Percentiles rank a stretch among this genome's conserved stretches.
These are phyloP conservation scores for Drosophila subsilvestris DNA, from an alignment of 2,888 invertebrate genomes.

Conservation along the genomic window DNA sequence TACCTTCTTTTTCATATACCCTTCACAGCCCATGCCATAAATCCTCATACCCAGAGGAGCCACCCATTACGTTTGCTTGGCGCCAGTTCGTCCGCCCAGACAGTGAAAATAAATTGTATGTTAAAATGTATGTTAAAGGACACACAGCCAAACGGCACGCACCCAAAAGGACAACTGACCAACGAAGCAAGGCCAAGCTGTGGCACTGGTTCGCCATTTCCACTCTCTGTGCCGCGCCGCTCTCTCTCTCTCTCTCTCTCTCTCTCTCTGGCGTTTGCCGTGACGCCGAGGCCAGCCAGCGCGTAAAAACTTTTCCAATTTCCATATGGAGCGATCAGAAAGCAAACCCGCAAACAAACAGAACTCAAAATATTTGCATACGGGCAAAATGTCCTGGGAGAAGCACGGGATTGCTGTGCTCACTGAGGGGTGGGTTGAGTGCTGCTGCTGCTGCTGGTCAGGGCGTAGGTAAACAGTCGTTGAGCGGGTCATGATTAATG, in stretches of 20 bases:
- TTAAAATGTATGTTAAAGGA: slow-evolving; percentile 41
- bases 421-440: neutral
- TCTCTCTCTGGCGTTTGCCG: slow-evolving; percentile 36
- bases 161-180: slow-evolving; percentile 40
- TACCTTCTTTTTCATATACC: neutral
- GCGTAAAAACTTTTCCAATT: slow-evolving; percentile 70
- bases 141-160: slow-evolving; percentile 41
- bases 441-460: slow-evolving; percentile 22
- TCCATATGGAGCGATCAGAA: slow-evolving; percentile 67
- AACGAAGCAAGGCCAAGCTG: neutral
- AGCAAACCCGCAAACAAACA: slow-evolving; percentile 45
- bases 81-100: slow-evolving; percentile 63
- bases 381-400: slow-evolving; percentile 68
- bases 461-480: slow-evolving; percentile 71
- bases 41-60: slow-evolving; percentile 14
- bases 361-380: slow-evolving; percentile 70
- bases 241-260: neutral
- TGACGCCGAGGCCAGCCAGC: slow-evolving; percentile 58
- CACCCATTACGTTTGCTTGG: slow-evolving; percentile 70
- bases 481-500: slow-evolving; percentile 80
- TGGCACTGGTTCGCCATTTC: slow-evolving; percentile 34
- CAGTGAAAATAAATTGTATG: slow-evolving; percentile 36
- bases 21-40: slow-evolving; percentile 7
- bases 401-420: too few relatives aligned
- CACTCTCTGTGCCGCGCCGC: slow-evolving; percentile 43